These are phyloP conservation scores for Agonopterix alstromeriana DNA, from an alignment of 2,888 invertebrate genomes.

Conservation along the genomic window DNA sequence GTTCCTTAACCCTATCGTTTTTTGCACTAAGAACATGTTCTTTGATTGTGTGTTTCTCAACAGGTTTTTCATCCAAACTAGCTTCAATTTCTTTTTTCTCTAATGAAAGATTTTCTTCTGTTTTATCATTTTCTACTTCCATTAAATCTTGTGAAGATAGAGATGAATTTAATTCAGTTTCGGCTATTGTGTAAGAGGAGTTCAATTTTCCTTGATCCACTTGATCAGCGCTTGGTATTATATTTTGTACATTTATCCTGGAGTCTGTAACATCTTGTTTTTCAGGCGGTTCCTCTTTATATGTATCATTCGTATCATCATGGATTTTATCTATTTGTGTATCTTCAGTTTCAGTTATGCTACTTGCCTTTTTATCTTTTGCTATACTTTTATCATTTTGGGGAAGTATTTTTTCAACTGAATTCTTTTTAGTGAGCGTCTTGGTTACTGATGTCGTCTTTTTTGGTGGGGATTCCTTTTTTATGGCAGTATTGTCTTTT, in stretches of 20 bases:
- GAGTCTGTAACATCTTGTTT: background rate
- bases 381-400: slow-evolving; percentile 7
- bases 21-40: background rate
- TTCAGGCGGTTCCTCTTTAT: background rate
- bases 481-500: slow-evolving; percentile 30
- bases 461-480: slow-evolving; percentile 35
- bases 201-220: slow-evolving; percentile 25
- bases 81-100: slow-evolving; percentile 9
- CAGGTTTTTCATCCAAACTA: slow-evolving; percentile 1
- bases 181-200: slow-evolving; percentile 26
- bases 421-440: slow-evolving; percentile 19
- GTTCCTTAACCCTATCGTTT: background rate
- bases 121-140: slow-evolving; percentile 19
- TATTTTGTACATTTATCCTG: background rate
- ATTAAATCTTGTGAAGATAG: slow-evolving; percentile 31
- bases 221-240: slow-evolving; percentile 2
- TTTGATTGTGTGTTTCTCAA: background rate
- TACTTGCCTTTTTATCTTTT: background rate
- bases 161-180: slow-evolving; percentile 26
- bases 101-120: slow-evolving; percentile 13
- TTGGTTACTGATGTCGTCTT: slow-evolving; percentile 46
- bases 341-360: background rate
- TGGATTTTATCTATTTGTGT: background rate
- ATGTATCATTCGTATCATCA: background rate
- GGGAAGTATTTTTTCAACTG: slow-evolving; percentile 17